Evolutionary conservation across 2,797 vertebrate species (phyloP), one percentile per base, ranked within the genome.

Genomic region (Rhinatrema bivittatum): DNA sequence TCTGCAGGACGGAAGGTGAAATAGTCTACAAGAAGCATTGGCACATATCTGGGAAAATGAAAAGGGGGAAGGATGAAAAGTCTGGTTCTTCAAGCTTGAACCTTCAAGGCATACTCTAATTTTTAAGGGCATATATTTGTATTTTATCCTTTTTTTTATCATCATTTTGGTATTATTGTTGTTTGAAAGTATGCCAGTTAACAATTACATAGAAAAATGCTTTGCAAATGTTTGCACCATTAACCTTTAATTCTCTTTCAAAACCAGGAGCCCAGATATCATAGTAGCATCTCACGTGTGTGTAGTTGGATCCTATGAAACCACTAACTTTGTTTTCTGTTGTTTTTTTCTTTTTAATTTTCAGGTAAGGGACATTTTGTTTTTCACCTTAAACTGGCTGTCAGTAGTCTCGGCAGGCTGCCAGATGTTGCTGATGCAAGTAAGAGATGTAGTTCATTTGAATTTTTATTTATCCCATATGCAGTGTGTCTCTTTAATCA

Each of bases 1-100:
- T 39, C 53, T 61, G 59, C 55, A 68, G 68, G 57, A 71, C 39
- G 66, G 70, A 70, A 81, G 74, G 81, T 82, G 75, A 77, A 80
- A 81, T 74, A 76, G 62, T 69, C 59, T 65, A 58, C 60, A 67
- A 66, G 66, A 72, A 70, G 66, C 58, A 66, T 58, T 76, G 71
- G 62, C 66, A 68, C 50, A 23, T 60, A 49, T 57, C 50, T 48
- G 53, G 54, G 56, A 35, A 62, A 47, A 56, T 16, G 36, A 57
- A 43, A 66, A 50, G 14, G n/a, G n/a, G 31, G 46, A 32, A 54
- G 12, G 35, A 37, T 46, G 51, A 24, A 18, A 53, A 52, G 13
- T n/a, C n/a, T n/a, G n/a, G n/a, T n/a, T n/a, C n/a, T n/a, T n/a
- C n/a, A n/a, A n/a, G n/a, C n/a, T n/a, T n/a, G n/a, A n/a, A n/a